phyloP scores from a whole-genome alignment of 2,113 vertebrate genomes.

The Charina bottae region DNA sequence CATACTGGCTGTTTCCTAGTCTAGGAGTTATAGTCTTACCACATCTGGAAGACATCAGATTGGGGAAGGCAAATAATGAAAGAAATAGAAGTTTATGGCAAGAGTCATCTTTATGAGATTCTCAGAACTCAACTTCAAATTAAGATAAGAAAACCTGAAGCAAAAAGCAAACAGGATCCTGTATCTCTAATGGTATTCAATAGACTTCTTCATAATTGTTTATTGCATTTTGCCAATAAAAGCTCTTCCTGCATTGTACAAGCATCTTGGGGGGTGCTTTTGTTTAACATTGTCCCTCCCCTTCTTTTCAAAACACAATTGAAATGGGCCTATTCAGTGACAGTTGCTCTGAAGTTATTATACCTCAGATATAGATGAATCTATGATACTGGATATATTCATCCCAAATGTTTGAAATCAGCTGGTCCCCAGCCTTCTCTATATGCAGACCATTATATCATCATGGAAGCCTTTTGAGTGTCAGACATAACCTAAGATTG shows the following conservation, averaged over 20 bases:
- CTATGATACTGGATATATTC: not conserved
- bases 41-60: not conserved
- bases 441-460: not conserved
- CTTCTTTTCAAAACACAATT: not conserved
- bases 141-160: not conserved
- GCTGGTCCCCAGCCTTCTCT: not conserved
- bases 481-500: not conserved
- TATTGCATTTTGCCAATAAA: not conserved
- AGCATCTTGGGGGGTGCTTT: not conserved
- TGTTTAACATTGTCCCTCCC: not conserved
- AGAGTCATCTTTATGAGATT: not conserved
- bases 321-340: not conserved
- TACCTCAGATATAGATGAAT: not conserved
- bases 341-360: not conserved
- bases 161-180: not conserved
- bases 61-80: not conserved
- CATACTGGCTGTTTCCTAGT: not conserved
- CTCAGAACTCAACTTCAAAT: not conserved
- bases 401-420: conserved; percentile 9
- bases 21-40: not conserved
- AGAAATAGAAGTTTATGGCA: no score
- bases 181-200: not conserved
- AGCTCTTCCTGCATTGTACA: not conserved
- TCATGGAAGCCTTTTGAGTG: not conserved
- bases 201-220: not conserved